A percentile compares a stretch with the other conserved stretches of the same genome.
phyloP scores from a whole-genome alignment of 1,140 invertebrate genomes.

The Trachelipus rathkii region DNA sequence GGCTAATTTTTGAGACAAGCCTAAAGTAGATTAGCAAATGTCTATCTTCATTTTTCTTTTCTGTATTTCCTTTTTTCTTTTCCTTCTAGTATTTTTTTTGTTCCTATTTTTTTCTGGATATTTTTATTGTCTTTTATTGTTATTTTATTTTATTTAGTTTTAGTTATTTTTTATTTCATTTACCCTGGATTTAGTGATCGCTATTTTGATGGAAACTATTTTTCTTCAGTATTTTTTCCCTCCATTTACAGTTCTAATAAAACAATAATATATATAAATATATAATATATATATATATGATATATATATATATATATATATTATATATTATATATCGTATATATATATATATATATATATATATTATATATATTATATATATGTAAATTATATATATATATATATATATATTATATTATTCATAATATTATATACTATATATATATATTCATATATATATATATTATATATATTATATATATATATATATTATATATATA shows the following conservation, averaged over 20 bases:
- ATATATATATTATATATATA: too few relatives aligned
- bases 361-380: constrained; percentile 9
- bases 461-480: too few relatives aligned
- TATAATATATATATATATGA: not conserved
- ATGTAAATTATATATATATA: not conserved
- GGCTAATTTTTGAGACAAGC: not conserved
- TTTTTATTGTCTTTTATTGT: not conserved
- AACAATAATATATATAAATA: too few relatives aligned
- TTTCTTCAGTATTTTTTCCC: too few relatives aligned
- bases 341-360: constrained; percentile 1
- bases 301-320: not conserved
- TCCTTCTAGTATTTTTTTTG: not conserved
- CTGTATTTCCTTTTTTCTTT: not conserved
- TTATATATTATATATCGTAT: not conserved
- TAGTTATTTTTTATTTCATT: not conserved
- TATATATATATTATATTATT: too few relatives aligned
- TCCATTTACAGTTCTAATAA: too few relatives aligned
- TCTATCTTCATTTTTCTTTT: not conserved
- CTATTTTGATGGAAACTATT: too few relatives aligned
- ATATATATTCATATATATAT: too few relatives aligned
- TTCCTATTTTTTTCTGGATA: not conserved
- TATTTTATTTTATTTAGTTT: not conserved
- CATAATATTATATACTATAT: too few relatives aligned
- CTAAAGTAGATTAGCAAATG: constrained; percentile 12
- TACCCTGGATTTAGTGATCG: not conserved